Evolutionary conservation across 2,888 invertebrate species (phyloP).

Genomic region (Stomorhina lunata): DNA sequence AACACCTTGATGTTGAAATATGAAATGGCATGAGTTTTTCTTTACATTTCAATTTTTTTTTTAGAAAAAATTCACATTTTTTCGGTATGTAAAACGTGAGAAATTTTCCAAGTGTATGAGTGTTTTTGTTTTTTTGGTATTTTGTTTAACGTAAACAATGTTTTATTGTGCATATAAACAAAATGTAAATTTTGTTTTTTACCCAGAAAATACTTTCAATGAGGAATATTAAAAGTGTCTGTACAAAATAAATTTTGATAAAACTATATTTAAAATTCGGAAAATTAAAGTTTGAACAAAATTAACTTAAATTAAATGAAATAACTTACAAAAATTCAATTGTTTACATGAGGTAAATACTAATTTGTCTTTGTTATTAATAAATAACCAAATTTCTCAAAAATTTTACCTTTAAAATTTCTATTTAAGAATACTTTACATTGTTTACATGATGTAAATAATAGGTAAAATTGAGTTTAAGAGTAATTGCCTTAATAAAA

Average conservation of each 20-base stretch:
- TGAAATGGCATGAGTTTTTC: neutral
- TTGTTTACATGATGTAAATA: no score
- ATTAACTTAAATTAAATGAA: neutral
- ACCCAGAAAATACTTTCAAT: neutral
- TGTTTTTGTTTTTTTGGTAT: neutral
- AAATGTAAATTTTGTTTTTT: neutral
- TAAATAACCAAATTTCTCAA: no score
- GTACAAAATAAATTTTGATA: conserved; percentile 6
- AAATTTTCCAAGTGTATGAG: conserved; percentile 49
- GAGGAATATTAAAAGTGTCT: neutral
- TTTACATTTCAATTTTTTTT: neutral
- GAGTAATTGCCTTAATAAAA: no score
- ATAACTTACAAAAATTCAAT: neutral
- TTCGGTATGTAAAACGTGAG: conserved; percentile 34
- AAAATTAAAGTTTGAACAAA: neutral
- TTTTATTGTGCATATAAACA: conserved; percentile 4
- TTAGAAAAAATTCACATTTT: neutral
- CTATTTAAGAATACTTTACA: no score
- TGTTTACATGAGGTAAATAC: no score
- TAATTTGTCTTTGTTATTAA: no score
- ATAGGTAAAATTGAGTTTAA: no score
- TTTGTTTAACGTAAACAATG: conserved; percentile 21
- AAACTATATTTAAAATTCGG: neutral
- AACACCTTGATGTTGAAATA: conserved; percentile 49
- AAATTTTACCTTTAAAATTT: no score